Percentiles rank a stretch among this genome's conserved stretches.
phyloP scores from a whole-genome alignment of 2,888 invertebrate genomes.

The Apotomis betuletana region DNA sequence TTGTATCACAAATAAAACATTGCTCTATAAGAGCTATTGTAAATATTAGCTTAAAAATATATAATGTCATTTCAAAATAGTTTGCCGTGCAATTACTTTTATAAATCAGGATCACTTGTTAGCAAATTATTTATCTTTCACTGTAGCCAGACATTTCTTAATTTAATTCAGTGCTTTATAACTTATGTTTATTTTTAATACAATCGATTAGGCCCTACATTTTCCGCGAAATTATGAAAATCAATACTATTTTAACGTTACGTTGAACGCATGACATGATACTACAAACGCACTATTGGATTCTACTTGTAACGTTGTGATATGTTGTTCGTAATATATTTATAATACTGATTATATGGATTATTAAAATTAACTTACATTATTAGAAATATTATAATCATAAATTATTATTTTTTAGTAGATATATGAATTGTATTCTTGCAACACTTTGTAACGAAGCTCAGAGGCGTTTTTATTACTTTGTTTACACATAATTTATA shows the following conservation, averaged over 20 bases:
- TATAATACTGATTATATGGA: no score
- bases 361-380: no score
- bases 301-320: not conserved
- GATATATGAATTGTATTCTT: no score
- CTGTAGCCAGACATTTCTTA: constrained; percentile 5
- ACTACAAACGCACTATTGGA: not conserved
- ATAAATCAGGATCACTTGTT: constrained; percentile 25
- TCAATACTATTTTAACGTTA: constrained; percentile 48
- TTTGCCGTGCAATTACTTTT: constrained; percentile 36
- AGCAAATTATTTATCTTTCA: constrained; percentile 9
- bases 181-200: constrained; percentile 49
- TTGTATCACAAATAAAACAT: constrained; percentile 51
- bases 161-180: constrained; percentile 12
- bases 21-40: constrained; percentile 52
- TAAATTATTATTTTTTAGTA: no score
- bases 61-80: constrained; percentile 48
- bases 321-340: no score
- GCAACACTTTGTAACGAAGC: no score
- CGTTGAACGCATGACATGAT: constrained; percentile 43
- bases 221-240: constrained; percentile 54
- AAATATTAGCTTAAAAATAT: constrained; percentile 51
- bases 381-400: no score
- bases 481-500: no score
- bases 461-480: no score
- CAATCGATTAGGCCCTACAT: constrained; percentile 47